phyloP scores from a whole-genome alignment of 1,140 invertebrate genomes.

The Cylas formicarius region DNA sequence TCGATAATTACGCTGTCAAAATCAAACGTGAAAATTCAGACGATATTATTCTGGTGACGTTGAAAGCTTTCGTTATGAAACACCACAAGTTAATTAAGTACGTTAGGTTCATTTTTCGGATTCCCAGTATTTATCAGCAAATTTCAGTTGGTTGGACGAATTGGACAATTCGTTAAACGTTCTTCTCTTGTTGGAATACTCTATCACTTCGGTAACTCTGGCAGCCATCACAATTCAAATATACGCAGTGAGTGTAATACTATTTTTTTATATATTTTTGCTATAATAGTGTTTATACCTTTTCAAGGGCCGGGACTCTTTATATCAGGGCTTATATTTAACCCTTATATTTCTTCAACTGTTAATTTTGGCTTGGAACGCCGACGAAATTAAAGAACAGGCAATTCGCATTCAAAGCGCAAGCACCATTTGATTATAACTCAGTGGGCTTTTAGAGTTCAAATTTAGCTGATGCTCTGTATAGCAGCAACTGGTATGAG shows the following conservation, averaged over 20 bases:
- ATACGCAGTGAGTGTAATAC: too few species aligned
- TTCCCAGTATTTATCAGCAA: not conserved
- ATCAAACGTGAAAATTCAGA: not conserved
- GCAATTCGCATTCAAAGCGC: too few species aligned
- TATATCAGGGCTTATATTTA: too few species aligned
- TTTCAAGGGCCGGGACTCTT: too few species aligned
- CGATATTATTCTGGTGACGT: not conserved
- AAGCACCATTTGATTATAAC: too few species aligned
- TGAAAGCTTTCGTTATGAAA: slow-evolving; percentile 3
- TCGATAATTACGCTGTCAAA: not conserved
- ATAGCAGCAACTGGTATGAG: slow-evolving; percentile 20
- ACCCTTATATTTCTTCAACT: too few species aligned
- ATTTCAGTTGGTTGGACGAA: slow-evolving; percentile 8
- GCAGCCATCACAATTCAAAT: slow-evolving; percentile 4
- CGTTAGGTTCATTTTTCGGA: not conserved
- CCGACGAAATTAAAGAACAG: too few species aligned
- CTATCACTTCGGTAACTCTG: not conserved
- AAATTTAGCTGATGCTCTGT: slow-evolving; percentile 9
- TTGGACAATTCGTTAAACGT: slow-evolving; percentile 1
- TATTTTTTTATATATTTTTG: too few species aligned
- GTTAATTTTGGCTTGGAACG: too few species aligned
- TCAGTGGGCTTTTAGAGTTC: slow-evolving; percentile 21
- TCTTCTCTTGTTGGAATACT: slow-evolving; percentile 6
- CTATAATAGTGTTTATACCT: too few species aligned
- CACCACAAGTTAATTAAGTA: slow-evolving; percentile 10